Conservation (phyloP, 2,888 invertebrate species). For the Arrhopalites spinosus region DNA sequence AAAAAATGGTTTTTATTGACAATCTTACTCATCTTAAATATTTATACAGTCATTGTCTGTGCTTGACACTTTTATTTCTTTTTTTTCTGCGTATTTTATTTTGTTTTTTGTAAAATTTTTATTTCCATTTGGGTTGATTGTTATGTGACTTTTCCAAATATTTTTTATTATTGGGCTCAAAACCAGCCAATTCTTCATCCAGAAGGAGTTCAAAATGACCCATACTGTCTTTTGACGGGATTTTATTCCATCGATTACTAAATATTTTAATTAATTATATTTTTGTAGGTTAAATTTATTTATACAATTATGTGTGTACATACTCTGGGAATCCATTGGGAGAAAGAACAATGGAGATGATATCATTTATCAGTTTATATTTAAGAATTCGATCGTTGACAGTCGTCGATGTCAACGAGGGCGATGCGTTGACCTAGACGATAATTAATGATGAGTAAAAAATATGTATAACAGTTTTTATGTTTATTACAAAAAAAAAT, state of each 20-base stretch:
- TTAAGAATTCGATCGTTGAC: slow-evolving; percentile 92
- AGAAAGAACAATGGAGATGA: slow-evolving; percentile 85
- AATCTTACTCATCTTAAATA: too few relatives aligned
- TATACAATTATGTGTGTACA: slow-evolving; percentile 57
- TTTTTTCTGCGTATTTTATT: too few relatives aligned
- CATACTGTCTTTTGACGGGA: slow-evolving; percentile 73
- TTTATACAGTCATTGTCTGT: too few relatives aligned
- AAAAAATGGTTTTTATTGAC: too few relatives aligned
- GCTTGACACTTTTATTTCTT: too few relatives aligned
- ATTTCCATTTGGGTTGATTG: slow-evolving; percentile 53
- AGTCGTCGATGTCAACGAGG: slow-evolving; percentile 91
- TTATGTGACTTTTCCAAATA: slow-evolving; percentile 44
- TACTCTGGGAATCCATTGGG: slow-evolving; percentile 86
- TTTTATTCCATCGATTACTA: slow-evolving; percentile 83
- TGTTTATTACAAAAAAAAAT: neutral
- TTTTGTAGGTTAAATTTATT: neutral
- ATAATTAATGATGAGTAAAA: too few relatives aligned
- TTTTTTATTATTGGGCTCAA: slow-evolving; percentile 44
- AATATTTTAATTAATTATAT: neutral
- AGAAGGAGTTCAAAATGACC: slow-evolving; percentile 83
- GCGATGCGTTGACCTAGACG: slow-evolving; percentile 88
- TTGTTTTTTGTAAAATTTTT: neutral
- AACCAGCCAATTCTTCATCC: slow-evolving; percentile 75
- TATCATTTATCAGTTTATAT: slow-evolving; percentile 90
- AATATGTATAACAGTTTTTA: neutral